A percentile compares a stretch with the other conserved stretches of the same genome.
Conservation (phyloP, 2,888 invertebrate species). For the Spisula solida region DNA sequence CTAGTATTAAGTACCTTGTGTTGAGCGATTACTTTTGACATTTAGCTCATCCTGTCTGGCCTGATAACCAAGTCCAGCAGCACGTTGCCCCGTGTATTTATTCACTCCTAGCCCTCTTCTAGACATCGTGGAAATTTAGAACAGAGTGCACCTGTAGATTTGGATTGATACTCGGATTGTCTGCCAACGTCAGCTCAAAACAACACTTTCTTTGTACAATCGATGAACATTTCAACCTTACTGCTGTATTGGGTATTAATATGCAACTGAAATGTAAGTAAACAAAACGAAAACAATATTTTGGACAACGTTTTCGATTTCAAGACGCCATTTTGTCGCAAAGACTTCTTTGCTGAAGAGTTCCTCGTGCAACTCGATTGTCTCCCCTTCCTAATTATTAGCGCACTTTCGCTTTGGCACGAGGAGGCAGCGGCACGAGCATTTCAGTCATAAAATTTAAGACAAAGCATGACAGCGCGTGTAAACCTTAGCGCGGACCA, state of each 20-base stretch:
- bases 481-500: no score
- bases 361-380: no score
- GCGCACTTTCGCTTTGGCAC: no score
- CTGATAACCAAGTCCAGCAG: slow-evolving; percentile 67
- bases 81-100: slow-evolving; percentile 59
- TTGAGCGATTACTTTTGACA: slow-evolving; percentile 6
- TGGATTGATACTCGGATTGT: background rate
- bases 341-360: no score
- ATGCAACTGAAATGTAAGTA: background rate
- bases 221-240: background rate
- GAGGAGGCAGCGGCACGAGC: no score
- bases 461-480: no score
- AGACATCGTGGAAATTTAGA: slow-evolving; percentile 33
- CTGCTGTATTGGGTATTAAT: background rate
- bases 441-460: no score
- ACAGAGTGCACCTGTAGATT: background rate
- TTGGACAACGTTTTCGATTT: no score
- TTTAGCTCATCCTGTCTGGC: slow-evolving; percentile 43
- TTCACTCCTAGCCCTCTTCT: slow-evolving; percentile 58
- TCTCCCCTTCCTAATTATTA: no score
- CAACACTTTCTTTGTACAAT: background rate
- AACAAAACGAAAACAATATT: background rate
- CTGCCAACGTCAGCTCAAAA: background rate
- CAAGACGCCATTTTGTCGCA: no score
- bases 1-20: no score